These are phyloP conservation scores for Monochamus alternatus DNA, from an alignment of 2,888 invertebrate species.

Conservation along the genomic window DNA sequence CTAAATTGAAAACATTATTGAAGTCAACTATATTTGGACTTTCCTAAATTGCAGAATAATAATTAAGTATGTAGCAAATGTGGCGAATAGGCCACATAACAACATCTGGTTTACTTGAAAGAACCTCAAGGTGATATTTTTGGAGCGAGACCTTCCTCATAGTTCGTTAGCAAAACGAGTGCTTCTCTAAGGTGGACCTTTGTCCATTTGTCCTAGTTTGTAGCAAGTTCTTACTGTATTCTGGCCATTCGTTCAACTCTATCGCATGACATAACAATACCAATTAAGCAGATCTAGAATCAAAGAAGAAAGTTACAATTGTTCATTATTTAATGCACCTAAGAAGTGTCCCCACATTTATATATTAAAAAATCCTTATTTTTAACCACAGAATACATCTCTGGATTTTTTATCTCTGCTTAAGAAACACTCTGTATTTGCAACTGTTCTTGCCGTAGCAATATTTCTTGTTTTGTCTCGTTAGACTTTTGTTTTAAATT, in stretches of 20 bases:
- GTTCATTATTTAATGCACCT: no score
- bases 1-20: no score
- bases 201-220: background rate
- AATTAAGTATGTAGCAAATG: background rate
- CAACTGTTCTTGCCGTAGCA: no score
- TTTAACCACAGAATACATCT: no score
- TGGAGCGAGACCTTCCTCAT: background rate
- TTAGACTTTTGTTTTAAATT: no score
- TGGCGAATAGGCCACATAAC: background rate
- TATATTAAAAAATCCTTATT: no score
- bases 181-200: background rate
- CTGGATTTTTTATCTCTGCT: no score
- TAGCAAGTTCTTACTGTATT: background rate
- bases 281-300: background rate
- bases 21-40: background rate
- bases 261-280: background rate
- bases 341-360: no score
- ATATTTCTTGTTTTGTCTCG: no score
- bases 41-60: conserved; percentile 1
- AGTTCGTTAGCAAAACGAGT: background rate
- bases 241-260: background rate
- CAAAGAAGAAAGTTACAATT: background rate
- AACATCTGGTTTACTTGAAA: background rate
- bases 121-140: background rate
- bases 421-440: no score